phyloP scores from a whole-genome alignment of 1,140 invertebrate species.

The Scylla paramamosain region DNA sequence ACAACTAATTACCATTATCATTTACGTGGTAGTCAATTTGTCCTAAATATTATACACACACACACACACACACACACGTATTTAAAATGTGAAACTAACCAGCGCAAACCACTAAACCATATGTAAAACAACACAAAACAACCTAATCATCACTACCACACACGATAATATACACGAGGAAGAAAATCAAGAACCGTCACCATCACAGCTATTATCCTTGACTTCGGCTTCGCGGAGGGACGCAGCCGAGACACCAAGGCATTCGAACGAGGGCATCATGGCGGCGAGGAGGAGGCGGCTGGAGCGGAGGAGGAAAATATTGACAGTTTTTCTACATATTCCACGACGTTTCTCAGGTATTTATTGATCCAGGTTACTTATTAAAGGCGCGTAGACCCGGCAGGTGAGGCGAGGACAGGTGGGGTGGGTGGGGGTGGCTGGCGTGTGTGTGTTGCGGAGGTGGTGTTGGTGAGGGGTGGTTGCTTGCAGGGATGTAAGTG shows the following conservation, averaged over 20 bases:
- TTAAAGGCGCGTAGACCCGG: not conserved
- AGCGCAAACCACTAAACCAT: too few relatives aligned
- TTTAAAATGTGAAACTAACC: too few relatives aligned
- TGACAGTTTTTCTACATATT: not conserved
- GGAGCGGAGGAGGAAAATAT: not conserved
- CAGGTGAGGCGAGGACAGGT: not conserved
- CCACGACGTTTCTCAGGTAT: not conserved
- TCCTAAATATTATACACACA: too few relatives aligned
- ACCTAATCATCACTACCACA: too few relatives aligned
- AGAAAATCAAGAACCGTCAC: too few relatives aligned
- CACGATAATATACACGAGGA: too few relatives aligned
- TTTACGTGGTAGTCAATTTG: too few relatives aligned
- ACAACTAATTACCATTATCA: too few relatives aligned
- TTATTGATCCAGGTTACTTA: conserved; percentile 5
- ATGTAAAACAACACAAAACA: too few relatives aligned
- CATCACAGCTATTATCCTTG: too few relatives aligned
- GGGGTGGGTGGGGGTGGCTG: not conserved
- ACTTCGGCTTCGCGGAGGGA: too few relatives aligned
- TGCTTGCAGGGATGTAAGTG: not conserved
- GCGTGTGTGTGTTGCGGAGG: not conserved
- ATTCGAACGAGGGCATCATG: not conserved
- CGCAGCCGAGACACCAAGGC: not conserved
- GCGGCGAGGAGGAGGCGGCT: not conserved
- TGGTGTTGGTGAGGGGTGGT: not conserved
- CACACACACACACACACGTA: too few relatives aligned